phyloP scores from a whole-genome alignment of 2,888 invertebrate species.

The Asteroscopus sphinx region DNA sequence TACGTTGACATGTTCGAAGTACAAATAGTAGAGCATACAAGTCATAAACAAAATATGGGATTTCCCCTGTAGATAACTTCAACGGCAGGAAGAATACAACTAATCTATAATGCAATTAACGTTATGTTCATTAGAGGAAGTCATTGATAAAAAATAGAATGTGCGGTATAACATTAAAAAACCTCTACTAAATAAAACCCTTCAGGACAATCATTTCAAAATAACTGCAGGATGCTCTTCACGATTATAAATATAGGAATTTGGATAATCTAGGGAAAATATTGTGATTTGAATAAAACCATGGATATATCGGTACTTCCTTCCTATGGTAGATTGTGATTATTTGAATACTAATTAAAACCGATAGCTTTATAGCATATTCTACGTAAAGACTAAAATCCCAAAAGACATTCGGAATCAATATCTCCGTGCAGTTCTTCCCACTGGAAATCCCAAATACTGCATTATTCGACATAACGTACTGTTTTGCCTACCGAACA shows the following conservation, averaged over 20 bases:
- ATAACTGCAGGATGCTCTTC: neutral
- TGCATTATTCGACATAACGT: conserved; percentile 1
- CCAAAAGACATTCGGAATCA: conserved; percentile 7
- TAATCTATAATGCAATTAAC: no score
- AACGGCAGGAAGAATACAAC: neutral
- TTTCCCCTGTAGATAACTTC: conserved; percentile 5
- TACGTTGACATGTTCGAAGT: conserved; percentile 10
- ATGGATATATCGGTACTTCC: conserved; percentile 11
- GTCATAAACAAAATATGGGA: neutral
- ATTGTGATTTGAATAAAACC: neutral
- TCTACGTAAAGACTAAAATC: neutral
- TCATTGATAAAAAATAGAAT: neutral
- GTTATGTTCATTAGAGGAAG: neutral
- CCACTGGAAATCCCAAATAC: conserved; percentile 24
- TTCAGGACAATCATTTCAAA: neutral
- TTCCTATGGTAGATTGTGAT: conserved; percentile 5
- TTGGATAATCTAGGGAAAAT: conserved; percentile 6
- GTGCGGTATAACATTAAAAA: no score
- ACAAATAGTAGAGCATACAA: neutral
- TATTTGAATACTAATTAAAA: conserved; percentile 5
- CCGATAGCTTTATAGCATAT: neutral
- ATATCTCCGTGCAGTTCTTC: conserved; percentile 35
- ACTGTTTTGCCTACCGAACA: neutral
- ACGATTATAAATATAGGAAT: neutral
- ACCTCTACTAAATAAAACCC: no score